Evolutionary conservation across 2,888 invertebrate species (phyloP).

Genomic region (Dicranocentrus wangi): DNA sequence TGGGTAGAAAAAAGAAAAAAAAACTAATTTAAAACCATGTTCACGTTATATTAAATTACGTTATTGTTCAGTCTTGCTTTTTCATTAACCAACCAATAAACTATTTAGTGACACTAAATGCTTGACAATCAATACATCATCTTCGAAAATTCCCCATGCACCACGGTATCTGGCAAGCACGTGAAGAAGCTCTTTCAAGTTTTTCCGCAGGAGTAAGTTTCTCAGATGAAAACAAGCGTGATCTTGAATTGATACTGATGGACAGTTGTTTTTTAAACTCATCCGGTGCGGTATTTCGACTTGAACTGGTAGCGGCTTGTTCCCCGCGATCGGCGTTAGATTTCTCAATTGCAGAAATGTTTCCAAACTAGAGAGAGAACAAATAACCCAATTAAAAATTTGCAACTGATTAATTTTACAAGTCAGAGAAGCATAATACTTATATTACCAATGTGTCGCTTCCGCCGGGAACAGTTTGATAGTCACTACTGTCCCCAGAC

Average conservation of each 20-base stretch:
- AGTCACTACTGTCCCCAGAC: slow-evolving; percentile 24
- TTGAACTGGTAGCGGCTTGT: no score
- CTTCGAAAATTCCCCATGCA: slow-evolving; percentile 54
- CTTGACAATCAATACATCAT: slow-evolving; percentile 22
- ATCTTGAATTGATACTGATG: slow-evolving; percentile 1
- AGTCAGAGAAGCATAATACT: not conserved
- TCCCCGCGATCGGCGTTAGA: not conserved
- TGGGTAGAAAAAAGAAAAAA: not conserved
- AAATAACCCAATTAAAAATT: not conserved
- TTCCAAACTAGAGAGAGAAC: slow-evolving; percentile 18
- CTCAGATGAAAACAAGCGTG: slow-evolving; percentile 2
- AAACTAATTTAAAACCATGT: not conserved
- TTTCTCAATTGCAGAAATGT: slow-evolving; percentile 26
- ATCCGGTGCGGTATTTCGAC: not conserved
- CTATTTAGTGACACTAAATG: slow-evolving; percentile 28
- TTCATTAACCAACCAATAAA: slow-evolving; percentile 18
- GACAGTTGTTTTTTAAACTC: slow-evolving; percentile 23
- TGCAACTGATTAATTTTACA: not conserved
- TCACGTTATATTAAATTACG: not conserved
- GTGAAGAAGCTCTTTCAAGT: slow-evolving; percentile 22
- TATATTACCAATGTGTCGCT: slow-evolving; percentile 1
- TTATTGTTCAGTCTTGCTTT: not conserved
- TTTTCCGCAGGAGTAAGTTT: slow-evolving; percentile 24
- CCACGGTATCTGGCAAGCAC: slow-evolving; percentile 38
- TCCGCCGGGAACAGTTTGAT: slow-evolving; percentile 25